Evolutionary conservation across 2,113 vertebrate genomes (phyloP).

Genomic region (Corythornis cristatus): DNA sequence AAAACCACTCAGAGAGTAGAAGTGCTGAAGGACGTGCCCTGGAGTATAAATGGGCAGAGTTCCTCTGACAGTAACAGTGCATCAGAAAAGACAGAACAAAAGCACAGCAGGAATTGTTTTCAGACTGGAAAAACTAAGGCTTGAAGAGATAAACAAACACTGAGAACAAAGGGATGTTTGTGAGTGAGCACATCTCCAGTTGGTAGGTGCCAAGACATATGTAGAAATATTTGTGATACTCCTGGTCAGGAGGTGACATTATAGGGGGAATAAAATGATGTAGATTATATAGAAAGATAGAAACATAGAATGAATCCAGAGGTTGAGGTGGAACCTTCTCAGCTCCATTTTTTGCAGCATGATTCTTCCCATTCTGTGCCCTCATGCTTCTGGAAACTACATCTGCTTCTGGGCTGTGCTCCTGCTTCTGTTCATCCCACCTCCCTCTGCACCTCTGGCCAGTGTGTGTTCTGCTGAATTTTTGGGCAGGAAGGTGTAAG

Average conservation of each 20-base stretch:
- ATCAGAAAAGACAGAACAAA: not conserved
- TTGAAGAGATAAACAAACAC: not conserved
- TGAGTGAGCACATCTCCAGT: not conserved
- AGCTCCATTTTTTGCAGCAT: too few species aligned
- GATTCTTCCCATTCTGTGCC: not conserved
- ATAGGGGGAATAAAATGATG: not conserved
- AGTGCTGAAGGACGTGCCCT: not conserved
- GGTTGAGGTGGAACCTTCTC: too few species aligned
- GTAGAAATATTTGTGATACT: not conserved
- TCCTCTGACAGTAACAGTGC: not conserved
- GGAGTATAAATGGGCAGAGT: not conserved
- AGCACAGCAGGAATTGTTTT: not conserved
- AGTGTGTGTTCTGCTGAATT: rapidly evolving
- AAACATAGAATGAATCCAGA: too few species aligned
- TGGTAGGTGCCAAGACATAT: not conserved
- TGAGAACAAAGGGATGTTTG: not conserved
- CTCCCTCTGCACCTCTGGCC: not conserved
- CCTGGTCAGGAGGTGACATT: not conserved
- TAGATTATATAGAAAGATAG: too few species aligned
- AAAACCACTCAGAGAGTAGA: not conserved
- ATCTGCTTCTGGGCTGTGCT: not conserved
- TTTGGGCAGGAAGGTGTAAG: not conserved
- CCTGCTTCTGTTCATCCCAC: not conserved
- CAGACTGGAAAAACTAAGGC: not conserved
- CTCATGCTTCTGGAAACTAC: not conserved